Percentiles rank a stretch among this genome's conserved stretches.
phyloP scores from a whole-genome alignment of 37 sponge, comb jelly and placozoan species.

The Ephydatia muelleri region DNA sequence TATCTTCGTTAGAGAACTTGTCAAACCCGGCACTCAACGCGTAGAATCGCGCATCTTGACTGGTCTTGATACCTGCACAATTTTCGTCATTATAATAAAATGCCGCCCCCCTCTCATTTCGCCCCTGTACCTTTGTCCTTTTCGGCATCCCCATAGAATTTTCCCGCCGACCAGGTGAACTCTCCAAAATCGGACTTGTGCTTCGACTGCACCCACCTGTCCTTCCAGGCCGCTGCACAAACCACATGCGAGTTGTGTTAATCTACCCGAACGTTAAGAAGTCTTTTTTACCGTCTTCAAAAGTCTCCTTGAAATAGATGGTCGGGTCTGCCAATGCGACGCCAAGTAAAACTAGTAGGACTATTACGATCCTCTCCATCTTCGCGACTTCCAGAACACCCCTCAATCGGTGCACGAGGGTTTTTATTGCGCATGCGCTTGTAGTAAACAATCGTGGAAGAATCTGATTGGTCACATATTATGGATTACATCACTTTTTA shows the following conservation, averaged over 20 bases:
- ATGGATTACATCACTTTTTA: conserved; percentile 27
- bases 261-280: neutral
- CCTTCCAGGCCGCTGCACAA: conserved; percentile 72
- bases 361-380: conserved; percentile 26
- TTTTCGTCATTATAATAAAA: neutral
- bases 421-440: conserved; percentile 31
- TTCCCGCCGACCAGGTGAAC: conserved; percentile 85
- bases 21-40: conserved; percentile 78
- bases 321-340: conserved; percentile 75
- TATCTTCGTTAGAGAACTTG: conserved; percentile 88
- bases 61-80: conserved; percentile 90
- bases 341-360: conserved; percentile 34
- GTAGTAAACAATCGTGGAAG: conserved; percentile 31
- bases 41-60: conserved; percentile 93
- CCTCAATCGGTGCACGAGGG: conserved; percentile 4
- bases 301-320: conserved; percentile 85
- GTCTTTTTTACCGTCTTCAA: conserved; percentile 67
- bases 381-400: neutral
- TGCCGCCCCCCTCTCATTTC: neutral
- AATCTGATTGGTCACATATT: conserved; percentile 55
- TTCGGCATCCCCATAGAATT: conserved; percentile 95
- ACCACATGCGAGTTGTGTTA: neutral
- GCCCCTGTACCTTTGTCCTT: conserved; percentile 83
- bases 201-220: conserved; percentile 87
- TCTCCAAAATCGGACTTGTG: conserved; percentile 83